phyloP scores from a whole-genome alignment of 2,888 invertebrate genomes.

The Papilio protenor region DNA sequence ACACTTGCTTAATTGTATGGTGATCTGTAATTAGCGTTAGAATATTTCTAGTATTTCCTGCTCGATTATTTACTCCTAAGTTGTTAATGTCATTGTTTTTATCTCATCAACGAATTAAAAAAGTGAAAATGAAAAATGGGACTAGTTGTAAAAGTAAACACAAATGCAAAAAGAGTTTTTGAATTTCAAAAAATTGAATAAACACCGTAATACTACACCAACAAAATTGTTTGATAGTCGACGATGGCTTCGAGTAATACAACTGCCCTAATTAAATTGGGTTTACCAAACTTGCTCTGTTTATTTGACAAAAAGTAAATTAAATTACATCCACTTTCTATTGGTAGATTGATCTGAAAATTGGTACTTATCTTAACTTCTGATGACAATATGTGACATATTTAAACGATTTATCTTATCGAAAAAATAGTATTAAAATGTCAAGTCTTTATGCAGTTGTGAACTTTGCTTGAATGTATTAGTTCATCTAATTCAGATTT shows the following conservation, averaged over 20 bases:
- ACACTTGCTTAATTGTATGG: constrained; percentile 43
- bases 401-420: not conserved
- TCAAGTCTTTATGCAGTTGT: not conserved
- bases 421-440: not conserved
- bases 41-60: not conserved
- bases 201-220: not conserved
- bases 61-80: not conserved
- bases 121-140: not conserved
- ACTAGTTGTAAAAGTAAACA: not conserved
- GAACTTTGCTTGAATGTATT: too few relatives aligned
- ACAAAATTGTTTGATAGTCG: not conserved
- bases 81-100: not conserved
- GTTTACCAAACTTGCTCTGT: not conserved
- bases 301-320: not conserved
- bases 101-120: not conserved
- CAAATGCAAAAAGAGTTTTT: not conserved
- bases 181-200: not conserved
- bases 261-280: not conserved
- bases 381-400: not conserved
- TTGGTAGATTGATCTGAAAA: not conserved
- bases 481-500: too few relatives aligned
- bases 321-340: not conserved
- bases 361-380: not conserved
- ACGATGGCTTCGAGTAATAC: not conserved
- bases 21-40: constrained; percentile 54